Conservation (phyloP, 2,113 vertebrate genomes). For the Naja naja region DNA sequence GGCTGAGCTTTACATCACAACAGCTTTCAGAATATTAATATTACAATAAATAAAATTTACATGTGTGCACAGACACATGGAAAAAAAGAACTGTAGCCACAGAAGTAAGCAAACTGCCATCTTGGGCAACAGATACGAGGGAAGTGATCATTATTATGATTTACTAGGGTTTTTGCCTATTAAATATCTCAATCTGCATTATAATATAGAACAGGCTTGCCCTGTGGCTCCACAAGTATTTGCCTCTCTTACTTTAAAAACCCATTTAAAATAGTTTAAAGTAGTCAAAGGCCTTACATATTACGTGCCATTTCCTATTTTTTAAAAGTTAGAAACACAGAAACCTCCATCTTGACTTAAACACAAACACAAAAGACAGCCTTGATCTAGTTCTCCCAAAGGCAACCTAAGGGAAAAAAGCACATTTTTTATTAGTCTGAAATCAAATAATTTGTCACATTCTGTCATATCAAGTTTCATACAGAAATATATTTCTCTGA, state of each 20-base stretch:
- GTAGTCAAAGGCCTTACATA: not conserved
- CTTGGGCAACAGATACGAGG: not conserved
- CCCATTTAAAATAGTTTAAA: not conserved
- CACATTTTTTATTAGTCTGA: not conserved
- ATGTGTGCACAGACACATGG: not conserved
- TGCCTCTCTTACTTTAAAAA: not conserved
- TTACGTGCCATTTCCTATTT: not conserved
- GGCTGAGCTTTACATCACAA: not conserved
- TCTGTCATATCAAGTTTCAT: not conserved
- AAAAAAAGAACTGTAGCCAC: not conserved
- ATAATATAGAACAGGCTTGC: not conserved
- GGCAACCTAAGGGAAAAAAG: not conserved
- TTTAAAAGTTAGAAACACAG: not conserved
- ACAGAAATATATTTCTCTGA: not conserved
- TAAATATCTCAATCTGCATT: not conserved
- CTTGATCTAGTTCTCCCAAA: not conserved
- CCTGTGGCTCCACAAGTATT: too few species aligned
- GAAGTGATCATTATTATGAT: not conserved
- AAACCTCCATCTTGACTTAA: not conserved
- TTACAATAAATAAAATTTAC: not conserved
- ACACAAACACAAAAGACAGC: not conserved
- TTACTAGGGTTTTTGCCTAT: not conserved
- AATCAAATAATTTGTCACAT: not conserved
- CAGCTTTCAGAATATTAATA: not conserved
- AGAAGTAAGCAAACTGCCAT: not conserved